Percentiles rank a stretch among this genome's conserved stretches.
Evolutionary conservation across 1,140 invertebrate species (phyloP).

Genomic region (Meloidogyne floridensis): DNA sequence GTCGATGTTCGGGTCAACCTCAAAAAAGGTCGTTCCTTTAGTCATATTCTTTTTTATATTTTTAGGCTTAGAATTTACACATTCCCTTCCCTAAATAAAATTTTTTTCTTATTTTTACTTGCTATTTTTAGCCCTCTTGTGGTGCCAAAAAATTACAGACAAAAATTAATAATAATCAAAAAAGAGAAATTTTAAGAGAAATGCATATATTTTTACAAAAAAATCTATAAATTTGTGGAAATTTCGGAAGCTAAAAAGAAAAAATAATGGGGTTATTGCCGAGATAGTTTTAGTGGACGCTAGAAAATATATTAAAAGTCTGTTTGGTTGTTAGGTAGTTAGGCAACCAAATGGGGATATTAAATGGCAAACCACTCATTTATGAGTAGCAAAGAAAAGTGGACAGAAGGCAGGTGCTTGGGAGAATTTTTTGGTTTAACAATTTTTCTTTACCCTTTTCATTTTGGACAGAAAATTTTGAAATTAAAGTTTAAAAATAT

Average conservation of each 20-base stretch:
- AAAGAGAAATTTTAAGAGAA: no score
- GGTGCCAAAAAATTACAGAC: no score
- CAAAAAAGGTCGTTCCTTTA: slow-evolving; percentile 4
- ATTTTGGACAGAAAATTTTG: neutral
- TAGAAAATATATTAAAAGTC: neutral
- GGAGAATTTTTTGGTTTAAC: neutral
- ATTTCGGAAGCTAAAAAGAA: neutral
- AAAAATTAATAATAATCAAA: no score
- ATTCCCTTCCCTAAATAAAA: neutral
- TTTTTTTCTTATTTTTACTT: neutral
- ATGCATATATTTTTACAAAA: neutral
- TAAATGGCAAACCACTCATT: neutral
- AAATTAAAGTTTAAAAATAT: neutral
- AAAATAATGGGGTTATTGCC: neutral
- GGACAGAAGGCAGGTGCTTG: slow-evolving; percentile 5
- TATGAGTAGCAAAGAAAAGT: neutral
- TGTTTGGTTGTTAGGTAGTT: neutral
- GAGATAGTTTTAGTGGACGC: neutral
- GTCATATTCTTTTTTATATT: neutral
- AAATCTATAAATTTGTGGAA: neutral
- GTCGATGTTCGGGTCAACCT: neutral
- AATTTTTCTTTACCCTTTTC: neutral
- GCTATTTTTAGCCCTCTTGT: neutral
- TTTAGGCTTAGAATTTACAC: neutral
- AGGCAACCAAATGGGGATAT: neutral